Evolutionary conservation across 2,888 invertebrate genomes (phyloP).

Genomic region (Plebejus melissa): DNA sequence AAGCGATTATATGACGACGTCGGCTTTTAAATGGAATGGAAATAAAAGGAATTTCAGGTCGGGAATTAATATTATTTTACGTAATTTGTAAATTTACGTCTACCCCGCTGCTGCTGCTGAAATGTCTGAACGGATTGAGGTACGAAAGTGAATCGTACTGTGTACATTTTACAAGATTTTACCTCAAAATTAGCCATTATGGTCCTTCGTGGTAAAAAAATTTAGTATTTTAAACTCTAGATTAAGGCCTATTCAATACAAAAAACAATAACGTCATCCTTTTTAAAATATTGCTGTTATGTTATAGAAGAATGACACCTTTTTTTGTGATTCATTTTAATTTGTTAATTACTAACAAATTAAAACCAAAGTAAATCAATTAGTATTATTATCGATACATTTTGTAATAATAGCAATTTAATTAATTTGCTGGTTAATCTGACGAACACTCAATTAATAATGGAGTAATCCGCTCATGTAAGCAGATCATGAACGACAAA

Average conservation of each 20-base stretch:
- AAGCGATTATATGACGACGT: constrained; percentile 44
- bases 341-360: not conserved
- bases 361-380: not conserved
- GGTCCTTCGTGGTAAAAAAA: not conserved
- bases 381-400: not conserved
- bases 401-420: no score
- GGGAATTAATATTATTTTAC: not conserved
- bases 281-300: not conserved
- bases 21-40: constrained; percentile 38
- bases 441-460: not conserved
- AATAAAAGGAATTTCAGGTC: constrained; percentile 14
- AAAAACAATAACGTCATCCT: not conserved
- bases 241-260: not conserved
- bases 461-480: constrained; percentile 13
- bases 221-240: not conserved
- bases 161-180: not conserved
- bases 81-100: not conserved
- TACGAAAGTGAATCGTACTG: not conserved
- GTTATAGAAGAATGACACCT: not conserved
- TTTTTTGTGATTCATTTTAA: no score
- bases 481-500: constrained; percentile 13
- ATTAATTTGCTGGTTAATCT: not conserved
- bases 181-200: not conserved
- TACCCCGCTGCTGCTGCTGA: not conserved
- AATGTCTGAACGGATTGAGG: not conserved